Percentiles rank a stretch among this genome's conserved stretches.
These are phyloP conservation scores for Aselliscus stoliczkanus DNA, from an alignment of 2,797 vertebrate genomes.

Conservation along the genomic window DNA sequence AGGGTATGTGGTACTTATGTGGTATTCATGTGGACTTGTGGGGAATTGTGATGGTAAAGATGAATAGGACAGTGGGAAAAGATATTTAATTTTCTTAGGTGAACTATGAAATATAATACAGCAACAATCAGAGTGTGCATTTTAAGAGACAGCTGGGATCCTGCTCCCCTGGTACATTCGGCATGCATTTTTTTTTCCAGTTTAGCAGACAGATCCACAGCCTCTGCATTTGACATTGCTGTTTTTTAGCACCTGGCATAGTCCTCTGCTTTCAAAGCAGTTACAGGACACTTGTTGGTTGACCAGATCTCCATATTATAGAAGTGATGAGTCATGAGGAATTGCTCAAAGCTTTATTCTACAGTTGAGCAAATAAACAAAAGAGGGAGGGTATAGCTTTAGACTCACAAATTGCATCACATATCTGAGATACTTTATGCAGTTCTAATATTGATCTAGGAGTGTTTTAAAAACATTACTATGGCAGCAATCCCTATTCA, in stretches of 20 bases:
- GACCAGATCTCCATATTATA: constrained; percentile 35
- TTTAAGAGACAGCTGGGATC: neutral
- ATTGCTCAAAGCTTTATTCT: constrained; percentile 54
- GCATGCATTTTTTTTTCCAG: neutral
- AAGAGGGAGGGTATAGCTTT: constrained; percentile 15
- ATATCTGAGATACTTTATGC: constrained; percentile 67
- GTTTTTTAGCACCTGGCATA: neutral
- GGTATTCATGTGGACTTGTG: neutral
- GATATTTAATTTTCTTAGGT: constrained; percentile 21
- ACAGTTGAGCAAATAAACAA: constrained; percentile 42
- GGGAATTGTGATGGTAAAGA: neutral
- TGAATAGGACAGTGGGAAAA: neutral
- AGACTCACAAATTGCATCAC: constrained; percentile 63
- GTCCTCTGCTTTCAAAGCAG: neutral
- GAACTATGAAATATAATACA: neutral
- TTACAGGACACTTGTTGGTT: neutral
- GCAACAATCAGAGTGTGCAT: neutral
- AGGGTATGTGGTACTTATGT: neutral
- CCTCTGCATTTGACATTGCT: neutral
- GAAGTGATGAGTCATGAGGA: constrained; percentile 6
- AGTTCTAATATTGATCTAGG: constrained; percentile 78
- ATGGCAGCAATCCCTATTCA: constrained; percentile 80
- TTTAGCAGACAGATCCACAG: neutral
- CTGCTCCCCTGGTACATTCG: neutral
- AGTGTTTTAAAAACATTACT: constrained; percentile 79